phyloP scores from a whole-genome alignment of 1,140 invertebrate genomes.

The Drosophila murphyi region DNA sequence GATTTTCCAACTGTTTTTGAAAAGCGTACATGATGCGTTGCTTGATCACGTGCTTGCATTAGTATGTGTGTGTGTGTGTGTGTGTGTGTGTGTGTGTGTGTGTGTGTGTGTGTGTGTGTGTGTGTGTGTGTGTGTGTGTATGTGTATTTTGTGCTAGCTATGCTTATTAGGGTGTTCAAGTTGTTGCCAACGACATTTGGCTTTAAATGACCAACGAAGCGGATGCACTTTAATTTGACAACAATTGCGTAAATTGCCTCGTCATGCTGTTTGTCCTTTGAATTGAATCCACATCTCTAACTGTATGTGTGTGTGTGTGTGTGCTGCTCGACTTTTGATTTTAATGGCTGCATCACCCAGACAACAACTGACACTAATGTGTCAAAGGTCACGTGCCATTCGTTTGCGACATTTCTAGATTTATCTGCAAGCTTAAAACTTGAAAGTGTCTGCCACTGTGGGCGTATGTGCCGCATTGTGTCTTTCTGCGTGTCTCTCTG shows the following conservation, averaged over 20 bases:
- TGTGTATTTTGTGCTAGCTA: not conserved
- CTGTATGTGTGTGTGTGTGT: conserved; percentile 9
- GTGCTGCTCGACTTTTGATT: conserved; percentile 38
- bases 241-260: conserved; percentile 83
- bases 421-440: conserved; percentile 63
- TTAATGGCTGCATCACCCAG: conserved; percentile 40
- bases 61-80: not conserved
- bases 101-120: conserved; percentile 14
- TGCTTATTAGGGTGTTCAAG: conserved; percentile 23
- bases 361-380: conserved; percentile 83
- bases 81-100: conserved; percentile 6
- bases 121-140: conserved; percentile 18
- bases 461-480: not conserved
- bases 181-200: conserved; percentile 47
- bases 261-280: conserved; percentile 76
- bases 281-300: conserved; percentile 31
- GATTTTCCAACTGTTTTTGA: conserved; percentile 76
- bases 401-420: conserved; percentile 78
- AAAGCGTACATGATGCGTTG: conserved; percentile 73
- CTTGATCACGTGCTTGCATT: conserved; percentile 47
- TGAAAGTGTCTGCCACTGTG: conserved; percentile 43
- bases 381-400: conserved; percentile 83
- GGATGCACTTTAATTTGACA: conserved; percentile 84
- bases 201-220: conserved; percentile 83
- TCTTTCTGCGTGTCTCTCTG: not conserved